Percentiles rank a stretch among this genome's conserved stretches.
Conservation (phyloP, 2,888 invertebrate species). For the Labia minor region DNA sequence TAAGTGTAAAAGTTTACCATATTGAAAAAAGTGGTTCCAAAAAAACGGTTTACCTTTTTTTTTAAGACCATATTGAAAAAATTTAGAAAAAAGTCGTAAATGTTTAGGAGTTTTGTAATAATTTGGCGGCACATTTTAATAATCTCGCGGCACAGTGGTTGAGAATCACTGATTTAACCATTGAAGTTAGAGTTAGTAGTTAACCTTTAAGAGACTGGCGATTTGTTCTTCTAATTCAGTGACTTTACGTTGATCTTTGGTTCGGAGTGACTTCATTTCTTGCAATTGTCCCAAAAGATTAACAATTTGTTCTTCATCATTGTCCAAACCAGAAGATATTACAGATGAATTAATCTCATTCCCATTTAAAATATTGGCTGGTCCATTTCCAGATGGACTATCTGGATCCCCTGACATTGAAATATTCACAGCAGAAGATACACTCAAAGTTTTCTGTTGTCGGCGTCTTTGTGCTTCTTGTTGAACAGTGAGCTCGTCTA, state of each 20-base stretch:
- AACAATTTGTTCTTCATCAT: conserved; percentile 33
- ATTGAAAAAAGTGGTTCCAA: no score
- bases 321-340: conserved; percentile 25
- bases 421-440: conserved; percentile 14
- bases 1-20: no score
- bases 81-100: no score
- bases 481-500: conserved; percentile 60
- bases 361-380: background rate
- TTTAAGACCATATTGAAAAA: no score
- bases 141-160: no score
- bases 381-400: background rate
- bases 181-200: no score
- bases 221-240: conserved; percentile 69
- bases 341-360: conserved; percentile 24
- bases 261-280: conserved; percentile 53
- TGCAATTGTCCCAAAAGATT: conserved; percentile 58
- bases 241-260: conserved; percentile 60
- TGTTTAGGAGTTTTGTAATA: no score
- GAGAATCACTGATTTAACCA: background rate
- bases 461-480: conserved; percentile 33
- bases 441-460: conserved; percentile 16
- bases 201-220: conserved; percentile 41
- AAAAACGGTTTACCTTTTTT: no score
- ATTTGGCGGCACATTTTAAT: no score
- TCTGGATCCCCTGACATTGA: background rate